A percentile compares a stretch with the other conserved stretches of the same genome.
phyloP scores from a whole-genome alignment of 2,797 vertebrate genomes.

The Gouania willdenowi region DNA sequence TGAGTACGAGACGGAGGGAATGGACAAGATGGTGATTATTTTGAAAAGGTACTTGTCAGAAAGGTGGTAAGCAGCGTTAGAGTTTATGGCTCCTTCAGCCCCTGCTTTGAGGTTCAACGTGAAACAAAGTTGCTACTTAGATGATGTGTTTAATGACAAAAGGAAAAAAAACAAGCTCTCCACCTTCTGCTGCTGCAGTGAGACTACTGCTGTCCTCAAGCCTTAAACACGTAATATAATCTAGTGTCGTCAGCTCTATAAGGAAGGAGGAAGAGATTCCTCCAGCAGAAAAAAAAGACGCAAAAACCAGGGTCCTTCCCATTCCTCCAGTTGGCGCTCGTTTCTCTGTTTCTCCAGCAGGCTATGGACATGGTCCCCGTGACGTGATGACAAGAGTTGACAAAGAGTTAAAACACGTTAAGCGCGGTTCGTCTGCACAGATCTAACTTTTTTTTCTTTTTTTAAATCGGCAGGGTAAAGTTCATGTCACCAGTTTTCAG shows the following conservation, averaged over 20 bases:
- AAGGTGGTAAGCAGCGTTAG: slow-evolving; percentile 61
- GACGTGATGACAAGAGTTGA: slow-evolving; percentile 72
- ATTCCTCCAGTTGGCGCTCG: too few relatives aligned
- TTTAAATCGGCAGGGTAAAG: slow-evolving; percentile 18
- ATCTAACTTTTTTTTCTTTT: slow-evolving; percentile 44
- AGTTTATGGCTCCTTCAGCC: slow-evolving; percentile 56
- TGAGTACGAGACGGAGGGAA: slow-evolving; percentile 11
- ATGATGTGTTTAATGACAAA: slow-evolving; percentile 43
- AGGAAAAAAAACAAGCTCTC: slow-evolving; percentile 28
- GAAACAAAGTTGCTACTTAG: slow-evolving; percentile 27
- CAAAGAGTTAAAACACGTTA: slow-evolving; percentile 72
- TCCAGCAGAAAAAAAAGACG: slow-evolving; percentile 33
- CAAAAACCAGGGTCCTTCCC: slow-evolving; percentile 45
- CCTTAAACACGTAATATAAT: slow-evolving; percentile 16
- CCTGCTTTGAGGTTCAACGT: slow-evolving; percentile 32
- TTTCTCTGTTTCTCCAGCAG: slow-evolving; percentile 8
- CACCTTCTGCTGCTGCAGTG: slow-evolving; percentile 15
- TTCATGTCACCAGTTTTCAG: slow-evolving; percentile 57
- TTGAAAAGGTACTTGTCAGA: slow-evolving; percentile 37
- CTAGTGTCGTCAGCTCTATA: slow-evolving; percentile 29
- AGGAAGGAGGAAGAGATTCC: slow-evolving; percentile 15
- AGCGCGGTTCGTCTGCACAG: slow-evolving; percentile 65
- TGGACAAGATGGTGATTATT: background rate
- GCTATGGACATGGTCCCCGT: slow-evolving; percentile 52
- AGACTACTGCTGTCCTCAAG: slow-evolving; percentile 25